Percentiles rank a stretch among this genome's conserved stretches.
These are phyloP conservation scores for Stenolophus ochropezus DNA, from an alignment of 2,888 invertebrate genomes.

Conservation along the genomic window DNA sequence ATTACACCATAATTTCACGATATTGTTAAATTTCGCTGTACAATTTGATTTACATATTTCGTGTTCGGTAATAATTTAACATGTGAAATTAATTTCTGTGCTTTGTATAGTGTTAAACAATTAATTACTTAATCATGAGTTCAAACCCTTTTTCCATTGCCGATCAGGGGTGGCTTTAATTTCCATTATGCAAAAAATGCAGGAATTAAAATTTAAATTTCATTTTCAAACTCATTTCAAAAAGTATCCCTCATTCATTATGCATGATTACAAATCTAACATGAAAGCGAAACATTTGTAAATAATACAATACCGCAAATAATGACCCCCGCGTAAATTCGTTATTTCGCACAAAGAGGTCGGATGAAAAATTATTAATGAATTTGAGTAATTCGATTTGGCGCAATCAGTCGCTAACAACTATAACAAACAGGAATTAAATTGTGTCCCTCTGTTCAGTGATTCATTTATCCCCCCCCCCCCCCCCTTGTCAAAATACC, in stretches of 20 bases:
- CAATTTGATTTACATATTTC: background rate
- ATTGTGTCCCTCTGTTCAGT: constrained; percentile 15
- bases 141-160: background rate
- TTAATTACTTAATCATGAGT: background rate
- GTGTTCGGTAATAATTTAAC: background rate
- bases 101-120: background rate
- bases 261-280: background rate
- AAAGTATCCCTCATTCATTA: background rate
- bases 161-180: background rate
- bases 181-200: background rate
- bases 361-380: background rate
- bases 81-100: background rate
- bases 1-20: too few species aligned
- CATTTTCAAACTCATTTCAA: background rate
- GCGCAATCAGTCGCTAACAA: constrained; percentile 16
- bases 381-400: constrained; percentile 13
- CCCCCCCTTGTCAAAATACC: constrained; percentile 43
- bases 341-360: background rate
- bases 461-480: background rate
- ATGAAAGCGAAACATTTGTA: background rate
- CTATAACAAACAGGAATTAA: constrained; percentile 31
- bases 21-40: background rate
- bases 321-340: background rate
- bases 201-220: background rate
- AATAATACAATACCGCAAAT: background rate